Conservation (phyloP, 2,113 vertebrate species). For the Deroptyus accipitrinus region DNA sequence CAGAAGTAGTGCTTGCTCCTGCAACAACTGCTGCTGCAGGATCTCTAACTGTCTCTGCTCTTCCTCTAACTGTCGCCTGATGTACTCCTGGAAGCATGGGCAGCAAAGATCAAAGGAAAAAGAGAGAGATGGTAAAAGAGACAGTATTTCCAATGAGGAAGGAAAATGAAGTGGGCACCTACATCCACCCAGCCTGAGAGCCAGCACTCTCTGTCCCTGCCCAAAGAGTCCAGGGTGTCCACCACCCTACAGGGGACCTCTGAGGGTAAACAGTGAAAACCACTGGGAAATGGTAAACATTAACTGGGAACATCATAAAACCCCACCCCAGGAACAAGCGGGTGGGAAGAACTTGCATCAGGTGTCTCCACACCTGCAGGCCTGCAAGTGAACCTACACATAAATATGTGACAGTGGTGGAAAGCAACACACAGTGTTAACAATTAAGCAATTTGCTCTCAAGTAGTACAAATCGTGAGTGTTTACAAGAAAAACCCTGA, state of each 20-base stretch:
- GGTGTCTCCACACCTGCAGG: background rate
- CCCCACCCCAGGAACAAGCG: background rate
- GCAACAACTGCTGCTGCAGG: conserved; percentile 98
- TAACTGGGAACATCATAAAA: background rate
- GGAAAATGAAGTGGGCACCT: background rate
- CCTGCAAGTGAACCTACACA: background rate
- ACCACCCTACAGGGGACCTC: background rate
- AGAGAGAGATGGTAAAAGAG: conserved; percentile 72
- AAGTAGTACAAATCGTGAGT: background rate
- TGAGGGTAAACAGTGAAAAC: background rate
- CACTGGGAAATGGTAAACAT: background rate
- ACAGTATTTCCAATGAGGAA: conserved; percentile 52
- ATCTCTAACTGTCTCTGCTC: conserved; percentile 99
- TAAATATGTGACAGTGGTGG: background rate
- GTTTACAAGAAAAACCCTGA: background rate
- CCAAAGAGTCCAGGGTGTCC: background rate
- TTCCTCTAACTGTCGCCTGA: conserved; percentile 99
- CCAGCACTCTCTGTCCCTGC: background rate
- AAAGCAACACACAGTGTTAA: background rate
- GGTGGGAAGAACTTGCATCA: background rate
- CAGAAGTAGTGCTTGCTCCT: conserved; percentile 99
- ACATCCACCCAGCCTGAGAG: background rate
- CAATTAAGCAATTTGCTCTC: conserved; percentile 32
- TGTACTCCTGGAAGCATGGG: conserved; percentile 90
- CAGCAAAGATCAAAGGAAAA: conserved; percentile 68